These are phyloP conservation scores for Oceanodroma tethys DNA, from an alignment of 2,113 vertebrate genomes.

Conservation along the genomic window DNA sequence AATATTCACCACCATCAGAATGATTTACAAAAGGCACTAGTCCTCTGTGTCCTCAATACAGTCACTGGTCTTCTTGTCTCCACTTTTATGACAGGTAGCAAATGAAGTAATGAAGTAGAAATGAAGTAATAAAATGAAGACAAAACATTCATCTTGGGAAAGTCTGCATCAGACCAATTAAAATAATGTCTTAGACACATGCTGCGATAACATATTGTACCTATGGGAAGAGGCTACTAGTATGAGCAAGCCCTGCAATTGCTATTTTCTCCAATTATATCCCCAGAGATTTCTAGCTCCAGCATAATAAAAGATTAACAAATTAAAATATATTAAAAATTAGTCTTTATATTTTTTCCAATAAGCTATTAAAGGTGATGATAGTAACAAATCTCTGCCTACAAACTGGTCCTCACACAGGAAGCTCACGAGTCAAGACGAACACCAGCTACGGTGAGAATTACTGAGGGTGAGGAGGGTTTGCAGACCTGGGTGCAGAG, in stretches of 20 bases:
- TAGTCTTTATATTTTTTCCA: not conserved
- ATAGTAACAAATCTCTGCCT: not conserved
- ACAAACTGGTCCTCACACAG: not conserved
- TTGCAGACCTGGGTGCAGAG: not conserved
- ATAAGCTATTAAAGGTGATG: not conserved
- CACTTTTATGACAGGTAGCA: constrained; percentile 2
- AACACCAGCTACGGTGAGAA: not conserved
- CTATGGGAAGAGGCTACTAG: not conserved
- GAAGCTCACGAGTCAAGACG: fast-evolving
- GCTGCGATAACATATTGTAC: not conserved
- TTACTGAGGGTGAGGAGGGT: not conserved
- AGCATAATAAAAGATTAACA: not conserved
- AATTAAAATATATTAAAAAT: not conserved
- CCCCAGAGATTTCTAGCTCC: not conserved
- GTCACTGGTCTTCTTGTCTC: not conserved
- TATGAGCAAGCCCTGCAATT: not conserved
- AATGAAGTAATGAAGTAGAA: constrained; percentile 44
- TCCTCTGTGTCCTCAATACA: not conserved
- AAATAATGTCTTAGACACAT: constrained; percentile 10
- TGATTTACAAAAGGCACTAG: constrained; percentile 2
- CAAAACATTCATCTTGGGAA: not conserved
- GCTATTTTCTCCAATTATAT: not conserved
- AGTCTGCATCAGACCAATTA: constrained; percentile 40
- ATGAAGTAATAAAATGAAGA: not conserved
- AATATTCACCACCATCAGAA: not conserved